Conservation (phyloP, 2,113 vertebrate genomes). For the Cyanoliseus patagonus region DNA sequence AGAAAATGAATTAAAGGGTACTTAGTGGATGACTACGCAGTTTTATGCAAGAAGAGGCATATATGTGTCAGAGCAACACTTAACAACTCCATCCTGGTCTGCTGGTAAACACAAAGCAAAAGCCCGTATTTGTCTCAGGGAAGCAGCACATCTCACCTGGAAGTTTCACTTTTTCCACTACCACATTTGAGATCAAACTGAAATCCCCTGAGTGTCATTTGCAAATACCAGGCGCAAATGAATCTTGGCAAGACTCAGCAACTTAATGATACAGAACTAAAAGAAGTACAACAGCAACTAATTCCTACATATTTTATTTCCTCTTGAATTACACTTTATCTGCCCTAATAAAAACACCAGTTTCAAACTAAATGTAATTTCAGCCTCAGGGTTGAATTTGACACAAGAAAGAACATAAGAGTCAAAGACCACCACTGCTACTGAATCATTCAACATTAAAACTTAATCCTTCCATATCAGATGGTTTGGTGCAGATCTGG, state of each 20-base stretch:
- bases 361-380: not conserved
- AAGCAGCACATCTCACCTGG: not conserved
- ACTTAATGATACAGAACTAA: not conserved
- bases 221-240: not conserved
- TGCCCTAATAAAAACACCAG: not conserved
- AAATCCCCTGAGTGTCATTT: too few species aligned
- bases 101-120: not conserved
- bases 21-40: not conserved
- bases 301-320: not conserved
- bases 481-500: not conserved
- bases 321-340: not conserved
- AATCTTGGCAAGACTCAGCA: not conserved
- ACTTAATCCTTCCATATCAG: not conserved
- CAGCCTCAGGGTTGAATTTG: not conserved
- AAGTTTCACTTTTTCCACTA: not conserved
- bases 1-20: not conserved
- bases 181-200: not conserved
- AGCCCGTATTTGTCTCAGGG: not conserved
- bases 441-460: not conserved
- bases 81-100: not conserved
- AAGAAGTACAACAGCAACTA: not conserved
- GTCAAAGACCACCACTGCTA: not conserved
- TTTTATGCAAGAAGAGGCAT: not conserved
- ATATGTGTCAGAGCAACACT: not conserved
- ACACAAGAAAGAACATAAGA: not conserved